These are phyloP conservation scores for Eurystomus gularis DNA, from an alignment of 2,113 vertebrate species.

Conservation along the genomic window DNA sequence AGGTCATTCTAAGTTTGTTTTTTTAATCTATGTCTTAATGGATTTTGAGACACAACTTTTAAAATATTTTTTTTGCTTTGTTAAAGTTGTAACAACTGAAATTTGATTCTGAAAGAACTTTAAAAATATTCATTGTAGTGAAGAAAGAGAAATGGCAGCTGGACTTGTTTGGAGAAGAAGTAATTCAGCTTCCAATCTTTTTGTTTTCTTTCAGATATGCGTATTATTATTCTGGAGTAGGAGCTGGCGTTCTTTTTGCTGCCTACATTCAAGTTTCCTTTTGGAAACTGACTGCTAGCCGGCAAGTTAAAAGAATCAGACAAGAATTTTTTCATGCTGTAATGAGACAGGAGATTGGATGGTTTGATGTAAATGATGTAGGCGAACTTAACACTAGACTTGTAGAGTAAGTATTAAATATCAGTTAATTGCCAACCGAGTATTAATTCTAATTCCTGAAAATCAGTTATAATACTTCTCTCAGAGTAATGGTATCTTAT, in stretches of 20 bases:
- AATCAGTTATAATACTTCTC: background rate
- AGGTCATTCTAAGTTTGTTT: background rate
- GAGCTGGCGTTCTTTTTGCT: conserved; percentile 77
- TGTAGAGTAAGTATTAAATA: conserved; percentile 81
- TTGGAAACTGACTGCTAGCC: conserved; percentile 84
- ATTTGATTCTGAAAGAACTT: background rate
- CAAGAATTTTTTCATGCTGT: conserved; percentile 84
- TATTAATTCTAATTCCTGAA: background rate
- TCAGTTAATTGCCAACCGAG: background rate
- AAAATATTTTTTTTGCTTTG: background rate
- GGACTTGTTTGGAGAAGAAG: background rate
- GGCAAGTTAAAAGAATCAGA: conserved; percentile 84
- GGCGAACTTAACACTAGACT: conserved; percentile 86
- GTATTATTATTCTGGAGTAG: conserved; percentile 85
- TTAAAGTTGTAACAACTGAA: background rate
- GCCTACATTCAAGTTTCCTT: conserved; percentile 86
- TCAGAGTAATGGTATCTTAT: background rate
- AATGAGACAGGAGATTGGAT: conserved; percentile 87
- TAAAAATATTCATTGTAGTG: background rate
- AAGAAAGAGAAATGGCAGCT: background rate
- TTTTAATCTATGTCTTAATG: background rate
- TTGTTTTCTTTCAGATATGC: conserved; percentile 73
- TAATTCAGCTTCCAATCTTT: background rate
- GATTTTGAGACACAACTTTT: background rate
- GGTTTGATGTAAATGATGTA: conserved; percentile 85